Evolutionary conservation across 2,113 vertebrate species (phyloP).

Genomic region (Pan troglodytes): DNA sequence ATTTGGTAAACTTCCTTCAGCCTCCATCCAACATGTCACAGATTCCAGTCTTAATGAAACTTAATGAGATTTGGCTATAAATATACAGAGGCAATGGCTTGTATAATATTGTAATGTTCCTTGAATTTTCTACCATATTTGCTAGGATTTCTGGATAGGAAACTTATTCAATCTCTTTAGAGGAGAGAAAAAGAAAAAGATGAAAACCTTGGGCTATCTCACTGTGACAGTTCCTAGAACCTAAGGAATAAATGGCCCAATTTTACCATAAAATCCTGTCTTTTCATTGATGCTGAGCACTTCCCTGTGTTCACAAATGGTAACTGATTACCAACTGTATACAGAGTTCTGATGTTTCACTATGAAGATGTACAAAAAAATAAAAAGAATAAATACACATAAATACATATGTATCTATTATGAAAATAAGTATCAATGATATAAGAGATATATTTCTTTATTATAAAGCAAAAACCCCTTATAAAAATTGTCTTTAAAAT

Average conservation of each 20-base stretch:
- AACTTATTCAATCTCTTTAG: neutral
- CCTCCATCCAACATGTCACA: neutral
- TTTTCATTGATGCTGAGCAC: neutral
- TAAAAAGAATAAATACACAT: neutral
- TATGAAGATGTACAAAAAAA: neutral
- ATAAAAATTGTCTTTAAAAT: neutral
- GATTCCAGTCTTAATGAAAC: constrained; percentile 23
- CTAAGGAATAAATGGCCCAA: neutral
- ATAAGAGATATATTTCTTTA: neutral
- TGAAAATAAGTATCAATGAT: neutral
- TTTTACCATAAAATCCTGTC: neutral
- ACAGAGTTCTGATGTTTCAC: neutral
- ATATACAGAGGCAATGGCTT: neutral
- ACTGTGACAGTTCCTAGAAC: neutral
- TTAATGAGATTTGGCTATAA: constrained; percentile 24
- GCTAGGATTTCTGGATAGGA: neutral
- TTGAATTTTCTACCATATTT: neutral
- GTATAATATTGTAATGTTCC: neutral
- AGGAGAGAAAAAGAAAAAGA: neutral
- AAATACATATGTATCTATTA: neutral
- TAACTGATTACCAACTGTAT: neutral
- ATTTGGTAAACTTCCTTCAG: neutral
- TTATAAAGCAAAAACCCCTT: constrained; percentile 1
- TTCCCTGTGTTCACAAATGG: neutral
- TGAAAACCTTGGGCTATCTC: neutral